phyloP scores from a whole-genome alignment of 2,797 vertebrate species.

The Gila robusta region DNA sequence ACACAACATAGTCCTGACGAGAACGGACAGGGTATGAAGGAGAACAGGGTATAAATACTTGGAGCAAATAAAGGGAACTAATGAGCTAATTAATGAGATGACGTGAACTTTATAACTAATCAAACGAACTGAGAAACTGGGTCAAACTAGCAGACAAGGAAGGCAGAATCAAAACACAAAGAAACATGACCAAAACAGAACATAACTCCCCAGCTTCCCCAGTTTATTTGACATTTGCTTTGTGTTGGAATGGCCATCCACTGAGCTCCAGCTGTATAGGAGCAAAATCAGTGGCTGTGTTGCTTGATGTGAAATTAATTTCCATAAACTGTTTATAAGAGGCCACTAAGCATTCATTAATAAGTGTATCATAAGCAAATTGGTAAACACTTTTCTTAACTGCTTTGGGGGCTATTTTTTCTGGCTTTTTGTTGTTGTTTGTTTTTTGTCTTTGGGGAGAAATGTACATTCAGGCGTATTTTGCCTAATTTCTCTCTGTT shows the following conservation, averaged over 20 bases:
- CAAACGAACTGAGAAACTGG: not conserved
- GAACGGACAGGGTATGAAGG: too few relatives aligned
- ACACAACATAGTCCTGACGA: too few relatives aligned
- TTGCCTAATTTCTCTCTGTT: not conserved
- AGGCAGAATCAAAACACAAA: not conserved
- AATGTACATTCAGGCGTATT: not conserved
- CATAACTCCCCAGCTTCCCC: not conserved
- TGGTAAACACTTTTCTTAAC: conserved; percentile 49
- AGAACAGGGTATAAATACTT: not conserved
- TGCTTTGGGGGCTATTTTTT: conserved; percentile 25
- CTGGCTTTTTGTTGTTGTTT: not conserved
- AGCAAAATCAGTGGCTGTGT: conserved; percentile 42
- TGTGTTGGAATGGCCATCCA: not conserved
- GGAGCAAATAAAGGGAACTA: too few relatives aligned
- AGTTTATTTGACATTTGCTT: not conserved
- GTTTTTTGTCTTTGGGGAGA: not conserved
- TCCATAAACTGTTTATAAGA: conserved; percentile 72
- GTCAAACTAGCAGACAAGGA: not conserved
- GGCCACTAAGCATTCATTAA: conserved; percentile 71
- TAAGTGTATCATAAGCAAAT: conserved; percentile 58
- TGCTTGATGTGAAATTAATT: conserved; percentile 73
- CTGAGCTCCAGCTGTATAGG: not conserved
- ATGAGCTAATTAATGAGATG: not conserved
- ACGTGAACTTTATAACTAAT: not conserved
- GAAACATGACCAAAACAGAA: not conserved